Percentiles rank a stretch among this genome's conserved stretches.
Conservation (phyloP, 1,140 invertebrate species). For the Pseudomyrmex pallidus region DNA sequence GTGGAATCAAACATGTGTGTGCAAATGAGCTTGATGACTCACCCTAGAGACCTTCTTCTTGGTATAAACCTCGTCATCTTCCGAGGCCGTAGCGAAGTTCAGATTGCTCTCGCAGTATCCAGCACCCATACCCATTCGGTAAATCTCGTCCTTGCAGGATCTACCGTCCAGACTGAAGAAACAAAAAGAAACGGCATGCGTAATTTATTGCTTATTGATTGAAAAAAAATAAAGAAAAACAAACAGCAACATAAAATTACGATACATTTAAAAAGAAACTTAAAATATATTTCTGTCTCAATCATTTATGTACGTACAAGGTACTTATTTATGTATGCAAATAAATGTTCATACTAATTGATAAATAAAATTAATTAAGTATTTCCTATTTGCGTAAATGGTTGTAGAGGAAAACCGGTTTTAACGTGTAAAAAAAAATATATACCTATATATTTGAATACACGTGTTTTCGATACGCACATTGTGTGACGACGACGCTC, state of each 20-base stretch:
- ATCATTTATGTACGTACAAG: neutral
- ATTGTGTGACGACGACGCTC: neutral
- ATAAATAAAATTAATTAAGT: too few species aligned
- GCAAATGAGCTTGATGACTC: constrained; percentile 68
- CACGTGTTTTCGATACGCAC: neutral
- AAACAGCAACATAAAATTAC: neutral
- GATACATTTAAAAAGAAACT: neutral
- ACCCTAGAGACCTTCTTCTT: constrained; percentile 85
- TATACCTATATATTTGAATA: too few species aligned
- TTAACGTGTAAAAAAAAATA: too few species aligned
- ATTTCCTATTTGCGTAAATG: too few species aligned
- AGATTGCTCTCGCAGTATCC: constrained; percentile 83
- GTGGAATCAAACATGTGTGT: constrained; percentile 7
- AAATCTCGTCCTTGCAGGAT: constrained; percentile 84
- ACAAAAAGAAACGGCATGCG: neutral
- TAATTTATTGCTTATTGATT: neutral
- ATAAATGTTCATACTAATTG: neutral
- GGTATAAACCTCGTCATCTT: constrained; percentile 84
- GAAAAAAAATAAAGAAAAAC: neutral
- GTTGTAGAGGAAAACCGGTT: too few species aligned
- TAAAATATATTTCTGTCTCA: neutral
- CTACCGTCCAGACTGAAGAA: constrained; percentile 80
- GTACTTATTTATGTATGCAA: neutral
- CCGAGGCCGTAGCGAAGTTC: constrained; percentile 84
- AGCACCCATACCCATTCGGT: constrained; percentile 81